Conservation (phyloP, 2,888 invertebrate species). For the Drosophila affinis region DNA sequence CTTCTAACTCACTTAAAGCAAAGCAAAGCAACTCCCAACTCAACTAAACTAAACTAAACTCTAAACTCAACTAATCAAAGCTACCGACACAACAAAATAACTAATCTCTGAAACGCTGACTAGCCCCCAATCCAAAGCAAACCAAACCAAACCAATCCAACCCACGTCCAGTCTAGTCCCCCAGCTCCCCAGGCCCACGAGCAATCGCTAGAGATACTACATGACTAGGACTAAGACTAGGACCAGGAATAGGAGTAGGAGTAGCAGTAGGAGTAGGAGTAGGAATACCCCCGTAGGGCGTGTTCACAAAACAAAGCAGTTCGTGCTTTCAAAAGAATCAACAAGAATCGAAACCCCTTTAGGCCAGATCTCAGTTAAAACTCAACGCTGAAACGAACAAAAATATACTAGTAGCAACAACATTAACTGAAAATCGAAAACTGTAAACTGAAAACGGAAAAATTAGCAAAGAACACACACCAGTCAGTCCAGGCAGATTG, state of each 20-base stretch:
- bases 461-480: neutral
- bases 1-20: constrained; percentile 45
- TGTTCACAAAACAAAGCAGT: neutral
- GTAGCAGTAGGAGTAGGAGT: too few relatives aligned
- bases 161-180: neutral
- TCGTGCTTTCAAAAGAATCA: neutral
- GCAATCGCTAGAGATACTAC: neutral
- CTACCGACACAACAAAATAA: constrained; percentile 5
- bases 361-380: neutral
- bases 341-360: neutral
- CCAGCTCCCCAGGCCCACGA: neutral
- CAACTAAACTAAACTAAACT: constrained; percentile 28
- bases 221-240: neutral
- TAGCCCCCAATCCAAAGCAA: constrained; percentile 4
- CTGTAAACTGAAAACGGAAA: neutral
- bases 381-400: neutral
- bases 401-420: neutral
- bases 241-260: neutral
- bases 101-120: constrained; percentile 9
- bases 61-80: constrained; percentile 1
- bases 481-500: constrained; percentile 2
- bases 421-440: constrained; percentile 1
- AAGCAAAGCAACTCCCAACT: constrained; percentile 15
- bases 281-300: too few relatives aligned
- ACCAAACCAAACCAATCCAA: neutral